Conservation (phyloP, 2,797 vertebrate species). For the Siniperca undulata region DNA sequence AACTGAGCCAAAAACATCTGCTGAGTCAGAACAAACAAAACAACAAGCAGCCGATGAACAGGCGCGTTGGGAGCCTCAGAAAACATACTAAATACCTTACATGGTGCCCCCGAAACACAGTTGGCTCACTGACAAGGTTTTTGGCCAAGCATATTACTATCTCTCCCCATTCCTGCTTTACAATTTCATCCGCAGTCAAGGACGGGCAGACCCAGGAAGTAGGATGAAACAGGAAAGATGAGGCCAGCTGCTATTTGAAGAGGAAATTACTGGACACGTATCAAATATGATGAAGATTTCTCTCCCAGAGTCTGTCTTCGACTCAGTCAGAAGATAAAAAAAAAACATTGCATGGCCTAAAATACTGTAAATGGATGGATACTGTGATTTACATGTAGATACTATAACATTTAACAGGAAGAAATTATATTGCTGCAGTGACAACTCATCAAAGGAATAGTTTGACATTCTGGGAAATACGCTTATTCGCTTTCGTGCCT, state of each 20-base stretch:
- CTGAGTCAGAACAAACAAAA: slow-evolving; percentile 74
- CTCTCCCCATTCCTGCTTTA: slow-evolving; percentile 39
- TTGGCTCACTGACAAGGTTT: slow-evolving; percentile 61
- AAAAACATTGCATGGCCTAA: slow-evolving; percentile 1
- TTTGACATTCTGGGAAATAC: neutral
- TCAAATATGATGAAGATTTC: slow-evolving; percentile 51
- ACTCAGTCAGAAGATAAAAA: slow-evolving; percentile 12
- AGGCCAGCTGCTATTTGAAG: slow-evolving; percentile 53
- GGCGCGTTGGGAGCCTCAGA: slow-evolving; percentile 42
- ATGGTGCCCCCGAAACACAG: slow-evolving; percentile 66
- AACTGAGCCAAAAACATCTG: slow-evolving; percentile 77
- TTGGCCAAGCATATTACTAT: slow-evolving; percentile 31
- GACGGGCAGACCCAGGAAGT: slow-evolving; percentile 36
- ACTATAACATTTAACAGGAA: slow-evolving; percentile 6
- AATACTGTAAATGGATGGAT: neutral
- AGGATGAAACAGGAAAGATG: slow-evolving; percentile 45
- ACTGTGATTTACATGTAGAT: neutral
- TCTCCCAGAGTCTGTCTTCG: slow-evolving; percentile 18
- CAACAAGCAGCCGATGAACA: slow-evolving; percentile 51
- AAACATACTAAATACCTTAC: slow-evolving; percentile 66
- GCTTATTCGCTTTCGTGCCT: neutral
- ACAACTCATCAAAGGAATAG: neutral
- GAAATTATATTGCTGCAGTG: neutral
- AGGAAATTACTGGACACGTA: slow-evolving; percentile 52
- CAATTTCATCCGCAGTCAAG: slow-evolving; percentile 39